Base-by-base conservation (phyloP, 2,888 invertebrate genomes). In the Oithona nana region DNA sequence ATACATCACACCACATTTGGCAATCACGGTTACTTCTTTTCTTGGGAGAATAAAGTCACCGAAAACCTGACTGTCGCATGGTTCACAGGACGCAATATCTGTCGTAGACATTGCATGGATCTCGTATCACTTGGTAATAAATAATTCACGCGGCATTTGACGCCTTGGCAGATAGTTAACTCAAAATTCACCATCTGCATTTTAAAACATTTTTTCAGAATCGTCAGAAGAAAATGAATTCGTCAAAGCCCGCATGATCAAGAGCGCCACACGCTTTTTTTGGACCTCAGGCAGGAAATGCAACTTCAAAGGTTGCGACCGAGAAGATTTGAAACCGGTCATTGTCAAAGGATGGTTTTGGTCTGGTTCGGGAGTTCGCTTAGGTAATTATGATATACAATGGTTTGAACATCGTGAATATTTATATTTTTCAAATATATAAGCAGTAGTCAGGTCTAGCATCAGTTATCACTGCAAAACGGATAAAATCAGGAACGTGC, bases 261-360 rank as follows among this genome's bases (percentile, higher is more conserved):
- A 54, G 3, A 8, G 31, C 8, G 54, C 22, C 13, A 62, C 31
- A 1, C 52, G 62, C 1, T 89, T 82, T 74, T 89, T 89, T 70
- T 89, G 89, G 89, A 88, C 88, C 1, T 88, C 88, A 8, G 89
- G 89, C 1, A 81, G 89, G 66, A 88, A 89, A 73, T 89, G 89
- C 71, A 88, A 89, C 75, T 89, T 89, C 71, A 87, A 87, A 72
- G 89, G 89, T 49, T 89, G 86, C 73, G 85, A 86, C 75, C 79
- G 86, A 64, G 74, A 82, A 57, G 86, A 86, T 74, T 75, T 86
- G 69, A 85, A 86, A 75, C 87, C 87, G 16, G 81, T 84, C 65
- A 84, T 85, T 71, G 80, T 85, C 68, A 86, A 86, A 74, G 87
- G 87, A 64, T 90, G 89, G 89, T 90, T 90, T 80, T 90, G 89